Percentiles rank a stretch among this genome's conserved stretches.
Conservation (phyloP, 2,797 vertebrate species). For the Phrynocephalus forsythii region DNA sequence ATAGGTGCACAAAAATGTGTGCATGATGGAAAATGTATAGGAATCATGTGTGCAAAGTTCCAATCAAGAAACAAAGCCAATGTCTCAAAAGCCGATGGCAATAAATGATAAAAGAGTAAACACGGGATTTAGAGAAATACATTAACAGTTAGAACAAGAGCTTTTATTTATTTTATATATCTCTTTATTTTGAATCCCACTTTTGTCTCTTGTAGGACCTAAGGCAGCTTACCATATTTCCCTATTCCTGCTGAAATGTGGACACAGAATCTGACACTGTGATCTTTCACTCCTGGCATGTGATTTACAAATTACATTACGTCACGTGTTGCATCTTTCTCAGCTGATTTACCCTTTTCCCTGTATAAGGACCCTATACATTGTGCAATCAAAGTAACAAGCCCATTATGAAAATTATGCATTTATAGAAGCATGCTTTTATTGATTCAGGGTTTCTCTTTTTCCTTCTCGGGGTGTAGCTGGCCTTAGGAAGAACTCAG, state of each 20-base stretch:
- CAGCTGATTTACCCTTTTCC: not conserved
- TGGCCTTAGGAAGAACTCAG: not conserved
- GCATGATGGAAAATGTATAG: not conserved
- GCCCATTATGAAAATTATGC: not conserved
- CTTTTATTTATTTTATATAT: too few species aligned
- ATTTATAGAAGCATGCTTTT: not conserved
- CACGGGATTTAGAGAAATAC: too few species aligned
- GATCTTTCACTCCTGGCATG: not conserved
- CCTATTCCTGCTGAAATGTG: not conserved
- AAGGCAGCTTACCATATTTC: not conserved
- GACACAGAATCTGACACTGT: not conserved
- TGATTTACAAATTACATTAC: constrained; percentile 21
- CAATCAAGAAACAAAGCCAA: not conserved
- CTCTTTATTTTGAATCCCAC: too few species aligned
- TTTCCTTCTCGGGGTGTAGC: not conserved
- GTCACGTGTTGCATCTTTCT: not conserved
- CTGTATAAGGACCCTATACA: not conserved
- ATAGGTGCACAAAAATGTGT: not conserved
- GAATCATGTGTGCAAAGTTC: not conserved
- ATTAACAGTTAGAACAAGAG: too few species aligned
- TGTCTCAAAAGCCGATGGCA: not conserved
- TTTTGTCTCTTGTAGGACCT: too few species aligned
- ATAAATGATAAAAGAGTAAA: not conserved
- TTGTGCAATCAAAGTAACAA: not conserved
- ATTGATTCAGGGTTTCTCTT: not conserved